Base-by-base conservation (phyloP, 1,140 invertebrate species). In the Zaprionus taronus region DNA sequence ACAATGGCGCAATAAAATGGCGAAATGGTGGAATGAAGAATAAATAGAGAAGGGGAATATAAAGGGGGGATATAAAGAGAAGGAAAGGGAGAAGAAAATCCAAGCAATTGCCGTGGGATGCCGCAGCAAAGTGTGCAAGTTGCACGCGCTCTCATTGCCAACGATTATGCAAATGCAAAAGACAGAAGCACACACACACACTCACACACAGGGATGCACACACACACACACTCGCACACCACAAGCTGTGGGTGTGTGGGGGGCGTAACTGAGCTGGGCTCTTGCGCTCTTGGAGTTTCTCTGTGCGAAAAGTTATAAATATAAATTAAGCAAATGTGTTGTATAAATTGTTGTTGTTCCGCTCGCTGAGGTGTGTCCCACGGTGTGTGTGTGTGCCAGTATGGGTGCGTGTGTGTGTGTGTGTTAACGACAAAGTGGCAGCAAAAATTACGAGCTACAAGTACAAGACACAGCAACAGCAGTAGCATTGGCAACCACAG, bases 321-420 rank as follows among this genome's bases (percentile, higher is more conserved):
- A 91, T 89, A 89, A 85, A 89, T 89, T 89, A 89, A 89, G 85
- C 79, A 90, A 89, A 90, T 90, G 85, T 89, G 85, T 90, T 90
- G 85, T 77, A 83, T 89, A 89, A 89, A 90, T 84, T 90, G 81
- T 73, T 81, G 71, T 72, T 89, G 81, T 80, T 80, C 55, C 72
- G 26, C 61, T 60, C 70, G 56, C 61, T 44, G 47, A 66, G 61
- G 56, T 75, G 56, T 60, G 49, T 41, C 57, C 24, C 20, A 31
- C 15, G n/a, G 5, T 61, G 38, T 12, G 26, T 11, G 38, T 58
- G 38, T 58, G 22, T 56, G 22, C 12, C 24, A 38, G 34, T 17
- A 28, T 12, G 62, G 34, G 24, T 47, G 47, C 49, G 58, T 7
- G 38, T 20, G 38, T 41, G 24, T 47, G 47, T 55, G 58, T 7